phyloP scores from a whole-genome alignment of 2,888 invertebrate species.

The Lagria hirta region DNA sequence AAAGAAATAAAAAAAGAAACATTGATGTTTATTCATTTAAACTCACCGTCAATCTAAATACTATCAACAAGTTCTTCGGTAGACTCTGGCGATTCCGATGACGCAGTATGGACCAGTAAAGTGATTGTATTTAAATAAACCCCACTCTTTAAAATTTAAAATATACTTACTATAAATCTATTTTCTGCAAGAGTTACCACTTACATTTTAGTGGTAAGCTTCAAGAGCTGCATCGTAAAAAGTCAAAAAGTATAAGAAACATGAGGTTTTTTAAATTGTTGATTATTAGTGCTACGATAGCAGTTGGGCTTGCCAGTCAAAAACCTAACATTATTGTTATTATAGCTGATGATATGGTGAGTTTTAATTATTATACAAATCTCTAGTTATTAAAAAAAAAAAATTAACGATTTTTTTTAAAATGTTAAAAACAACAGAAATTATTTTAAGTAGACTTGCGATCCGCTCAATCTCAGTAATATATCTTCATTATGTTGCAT shows the following conservation, averaged over 20 bases:
- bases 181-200: constrained; percentile 20
- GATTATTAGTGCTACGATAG: constrained; percentile 6
- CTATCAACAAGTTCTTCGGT: too few relatives aligned
- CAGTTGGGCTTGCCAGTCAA: constrained; percentile 5
- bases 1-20: too few relatives aligned
- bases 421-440: too few relatives aligned
- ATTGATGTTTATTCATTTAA: too few relatives aligned
- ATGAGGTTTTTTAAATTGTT: constrained; percentile 9
- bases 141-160: constrained; percentile 18
- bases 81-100: constrained; percentile 27
- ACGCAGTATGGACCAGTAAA: constrained; percentile 12
- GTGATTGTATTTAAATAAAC: constrained; percentile 25
- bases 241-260: constrained; percentile 1
- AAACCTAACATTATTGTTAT: constrained; percentile 28
- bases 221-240: constrained; percentile 1
- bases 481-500: too few relatives aligned
- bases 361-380: too few relatives aligned
- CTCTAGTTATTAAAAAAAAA: too few relatives aligned
- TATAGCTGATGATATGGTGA: constrained; percentile 22
- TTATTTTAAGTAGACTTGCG: too few relatives aligned
- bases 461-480: too few relatives aligned
- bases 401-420: too few relatives aligned
- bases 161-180: constrained; percentile 14
- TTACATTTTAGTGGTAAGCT: constrained; percentile 13
- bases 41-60: too few relatives aligned